Evolutionary conservation across 2,888 invertebrate genomes (phyloP), one percentile per base, ranked within the genome.

Genomic region (Punctoribates punctum): DNA sequence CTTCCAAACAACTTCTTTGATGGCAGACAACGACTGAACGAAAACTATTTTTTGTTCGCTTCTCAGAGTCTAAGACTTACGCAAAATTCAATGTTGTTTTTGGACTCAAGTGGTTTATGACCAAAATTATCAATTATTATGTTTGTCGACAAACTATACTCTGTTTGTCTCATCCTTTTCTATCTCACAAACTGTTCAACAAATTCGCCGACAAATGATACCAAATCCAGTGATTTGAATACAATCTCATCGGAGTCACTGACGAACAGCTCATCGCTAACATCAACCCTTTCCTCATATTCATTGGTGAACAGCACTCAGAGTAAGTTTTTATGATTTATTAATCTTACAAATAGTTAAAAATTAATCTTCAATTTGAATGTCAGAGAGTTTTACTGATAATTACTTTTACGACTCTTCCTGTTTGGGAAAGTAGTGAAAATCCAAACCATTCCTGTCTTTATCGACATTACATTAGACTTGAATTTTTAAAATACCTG

Each of bases 1-100:
- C n/a, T n/a, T n/a, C n/a, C n/a, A 17, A 51, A 51, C 51, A 51
- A 20, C 51, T 51, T 51, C 51, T 51, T 51, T 51, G n/a, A 51
- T 51, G 51, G 51, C 51, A 51, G 51, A n/a, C 34, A 34, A 51
- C 51, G 17, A 51, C 51, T 20, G 13, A 51, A 51, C 20, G 6
- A 20, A 51, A 51, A n/a, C 4, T 51, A 17, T 17, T 20, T 17
- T 51, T 51, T n/a, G n/a, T 46, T 46, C 46, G 15, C 11, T 8
- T 34, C 34, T 34, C 34, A 34, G 8, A 34, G 34, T 34, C 34
- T 8, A 34, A 34, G 34, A 34, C 34, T 34, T 34, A 34, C 34
- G 5, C 8, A 34, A 34, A 34, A 34, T 34, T 34, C 34, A 34
- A 34, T 34, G 34, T 34, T 34, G 34, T 11, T 51, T 17, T 51